Evolutionary conservation across 2,113 vertebrate species (phyloP), one percentile per base, ranked within the genome.

Genomic region (Willisornis vidua): DNA sequence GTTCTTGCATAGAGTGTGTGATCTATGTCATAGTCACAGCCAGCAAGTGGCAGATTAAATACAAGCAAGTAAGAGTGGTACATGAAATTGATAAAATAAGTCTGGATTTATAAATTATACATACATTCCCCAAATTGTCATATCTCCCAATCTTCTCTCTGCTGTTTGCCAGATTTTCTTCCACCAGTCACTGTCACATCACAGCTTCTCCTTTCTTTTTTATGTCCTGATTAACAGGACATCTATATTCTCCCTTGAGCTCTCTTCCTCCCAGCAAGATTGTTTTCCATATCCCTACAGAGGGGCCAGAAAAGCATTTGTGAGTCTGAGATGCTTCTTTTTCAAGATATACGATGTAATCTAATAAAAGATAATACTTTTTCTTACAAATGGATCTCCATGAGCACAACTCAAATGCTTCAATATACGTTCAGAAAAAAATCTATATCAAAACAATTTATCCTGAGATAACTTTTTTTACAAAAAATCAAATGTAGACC

Each of bases 171-270:
- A 95, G 93, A 87, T 87, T 94, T 94, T 87, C 54, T 93, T 93
- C 93, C 85, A 96, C 93, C 95, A 96, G 93, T 96, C 95, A 96
- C 87, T 95, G 96, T 94, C 95, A 94, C 89, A 89, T 95, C 91
- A 85, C 66, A 95, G 77, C 71, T 89, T 91, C 93, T 91, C 37
- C 52, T 89, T 95, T 91, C 85, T 87, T 94, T 93, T 95, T 94
- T 91, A 91, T 93, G 94, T 93, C 91, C 95, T 97, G 94, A 93
- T 96, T 96, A 96, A 97, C 73, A 94, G 96, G 95, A 97, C 92
- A 94, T 96, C 95, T 97, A 88, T 97, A 94, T 93, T 95, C 83
- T 94, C 92, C 95, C 92, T 80, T 93, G 90, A 93, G 94, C 90
- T 76, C 63, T 88, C 75, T 92, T 94, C 82, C 88, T 97, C 80